These are phyloP conservation scores for Raja brachyura DNA, from an alignment of 2,113 vertebrate genomes.

Conservation along the genomic window DNA sequence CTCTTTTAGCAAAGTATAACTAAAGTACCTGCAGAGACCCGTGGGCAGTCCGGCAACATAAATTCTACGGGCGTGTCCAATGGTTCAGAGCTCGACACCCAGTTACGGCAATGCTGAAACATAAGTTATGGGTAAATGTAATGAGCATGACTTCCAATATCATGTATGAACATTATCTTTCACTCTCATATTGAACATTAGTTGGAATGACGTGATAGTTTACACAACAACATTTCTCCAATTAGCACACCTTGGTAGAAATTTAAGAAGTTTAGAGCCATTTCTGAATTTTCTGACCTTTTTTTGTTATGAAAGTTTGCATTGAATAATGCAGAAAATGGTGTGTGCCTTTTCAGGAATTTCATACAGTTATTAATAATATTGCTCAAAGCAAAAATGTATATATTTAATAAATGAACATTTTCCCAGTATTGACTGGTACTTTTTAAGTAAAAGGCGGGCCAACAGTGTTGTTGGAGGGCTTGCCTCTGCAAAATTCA, in stretches of 20 bases:
- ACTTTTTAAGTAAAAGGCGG: no score
- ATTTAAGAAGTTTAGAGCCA: not conserved
- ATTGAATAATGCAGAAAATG: not conserved
- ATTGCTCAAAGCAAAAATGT: not conserved
- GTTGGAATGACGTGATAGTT: not conserved
- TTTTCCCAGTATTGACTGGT: no score
- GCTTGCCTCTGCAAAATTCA: no score
- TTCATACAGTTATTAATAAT: not conserved
- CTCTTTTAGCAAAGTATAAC: not conserved
- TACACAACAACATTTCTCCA: not conserved
- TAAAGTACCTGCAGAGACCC: conserved; percentile 86
- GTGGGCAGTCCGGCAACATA: conserved; percentile 89
- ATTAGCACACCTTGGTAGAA: not conserved
- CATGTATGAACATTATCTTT: not conserved
- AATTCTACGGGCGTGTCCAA: conserved; percentile 81
- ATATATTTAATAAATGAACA: conserved; percentile 10
- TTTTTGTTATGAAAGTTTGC: not conserved
- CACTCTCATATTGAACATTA: not conserved
- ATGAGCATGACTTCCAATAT: not conserved
- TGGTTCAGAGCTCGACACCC: conserved; percentile 89
- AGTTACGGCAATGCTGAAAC: conserved; percentile 84
- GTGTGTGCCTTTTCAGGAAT: conserved; percentile 1
- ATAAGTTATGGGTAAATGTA: not conserved
- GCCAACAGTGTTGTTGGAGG: no score
- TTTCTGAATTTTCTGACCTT: not conserved